Evolutionary conservation across 2,113 vertebrate genomes (phyloP), one percentile per base, ranked within the genome.

Genomic region (Sinosuthora webbiana): DNA sequence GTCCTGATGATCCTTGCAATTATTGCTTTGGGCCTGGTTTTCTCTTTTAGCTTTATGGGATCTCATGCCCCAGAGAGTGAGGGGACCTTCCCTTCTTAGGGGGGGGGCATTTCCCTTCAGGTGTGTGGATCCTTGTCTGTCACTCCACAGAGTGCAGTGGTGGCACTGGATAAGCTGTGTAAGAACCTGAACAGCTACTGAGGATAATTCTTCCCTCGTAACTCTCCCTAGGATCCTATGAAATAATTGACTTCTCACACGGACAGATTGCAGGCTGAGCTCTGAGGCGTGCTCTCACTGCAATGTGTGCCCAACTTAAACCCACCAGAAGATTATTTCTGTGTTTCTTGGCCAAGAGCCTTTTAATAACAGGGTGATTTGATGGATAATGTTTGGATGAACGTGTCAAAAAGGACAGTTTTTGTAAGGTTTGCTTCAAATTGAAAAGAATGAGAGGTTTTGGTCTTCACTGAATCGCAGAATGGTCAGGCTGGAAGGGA

Each of bases 401-500:
- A 28, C 19, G 11, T 4, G 8, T n/a, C 37, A 55, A 28, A 80
- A 91, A 65, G 15, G n/a, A 44, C 7, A 45, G 13, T 4, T 50
- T 87, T 42, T 74, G 15, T 55, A 50, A 65, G 15, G 45, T 62
- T 93, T 85, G 17, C 23, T 91, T 83, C 11, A 12, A 39, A 37
- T 19, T 41, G 22, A 60, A 75, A 90, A 80, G 45, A 17, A 31
- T 24, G 8, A 13, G 13, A 21, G 31, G 3, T 79, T 86, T 75
- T 75, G 13, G 19, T 70, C 24, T 78, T 63, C 45, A 74, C 19
- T 53, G 23, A 20, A 3, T 28, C 52, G 19, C 33, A 52, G 52
- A 0, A 0, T 30, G 69, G 24, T 24, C 15, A 39, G 37, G 10
- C 1, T 52, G 69, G 65, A 30, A 44, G 19, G 27, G 13, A 9